These are phyloP conservation scores for Danaus chrysippus DNA, from an alignment of 2,888 invertebrate genomes.

Conservation along the genomic window DNA sequence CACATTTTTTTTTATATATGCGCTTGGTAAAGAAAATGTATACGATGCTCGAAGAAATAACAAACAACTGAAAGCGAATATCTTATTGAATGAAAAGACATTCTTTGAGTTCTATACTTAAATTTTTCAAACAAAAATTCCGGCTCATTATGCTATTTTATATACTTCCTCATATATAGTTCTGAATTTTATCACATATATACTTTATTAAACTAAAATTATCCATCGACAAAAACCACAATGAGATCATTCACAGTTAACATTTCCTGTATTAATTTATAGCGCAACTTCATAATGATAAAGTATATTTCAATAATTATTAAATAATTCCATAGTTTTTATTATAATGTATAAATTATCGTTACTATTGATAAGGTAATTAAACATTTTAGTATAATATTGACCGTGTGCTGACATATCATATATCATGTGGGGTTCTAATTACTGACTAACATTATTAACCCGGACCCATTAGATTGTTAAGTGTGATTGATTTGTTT, in stretches of 20 bases:
- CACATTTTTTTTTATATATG: conserved; percentile 42
- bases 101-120: no score
- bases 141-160: no score
- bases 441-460: conserved; percentile 1
- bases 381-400: background rate
- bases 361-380: no score
- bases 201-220: background rate
- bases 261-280: conserved; percentile 9
- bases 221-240: conserved; percentile 10
- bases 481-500: background rate
- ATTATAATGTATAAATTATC: background rate
- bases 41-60: no score
- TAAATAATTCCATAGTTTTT: background rate
- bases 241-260: conserved; percentile 15
- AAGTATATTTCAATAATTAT: no score
- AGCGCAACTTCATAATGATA: background rate
- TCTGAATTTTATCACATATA: background rate
- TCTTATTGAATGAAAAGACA: no score
- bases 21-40: conserved; percentile 24
- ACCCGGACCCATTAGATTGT: background rate
- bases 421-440: conserved; percentile 1
- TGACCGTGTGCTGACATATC: conserved; percentile 3
- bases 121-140: no score
- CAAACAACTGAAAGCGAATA: no score
- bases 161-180: background rate